These are phyloP conservation scores for Entelurus aequoreus DNA, from an alignment of 2,113 vertebrate species.

Conservation along the genomic window DNA sequence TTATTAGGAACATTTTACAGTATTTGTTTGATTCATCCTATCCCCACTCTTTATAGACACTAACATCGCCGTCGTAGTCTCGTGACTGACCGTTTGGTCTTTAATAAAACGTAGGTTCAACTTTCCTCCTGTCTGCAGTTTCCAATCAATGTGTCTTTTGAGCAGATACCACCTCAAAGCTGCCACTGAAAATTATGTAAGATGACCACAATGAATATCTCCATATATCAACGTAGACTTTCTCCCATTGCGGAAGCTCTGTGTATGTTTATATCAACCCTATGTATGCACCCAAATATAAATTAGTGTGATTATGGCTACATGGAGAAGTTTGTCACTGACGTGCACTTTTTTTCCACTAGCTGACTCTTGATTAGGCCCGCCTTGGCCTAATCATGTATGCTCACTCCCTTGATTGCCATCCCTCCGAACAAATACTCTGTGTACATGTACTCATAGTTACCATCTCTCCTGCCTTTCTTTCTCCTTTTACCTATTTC, in stretches of 20 bases:
- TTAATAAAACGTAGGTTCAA: neutral
- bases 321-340: slow-evolving; percentile 15
- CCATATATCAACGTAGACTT: neutral
- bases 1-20: too few species aligned
- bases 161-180: neutral
- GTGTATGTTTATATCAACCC: slow-evolving; percentile 1
- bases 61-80: too few species aligned
- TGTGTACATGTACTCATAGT: slow-evolving; percentile 39
- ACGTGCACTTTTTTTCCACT: slow-evolving; percentile 6
- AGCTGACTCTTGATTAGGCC: slow-evolving; percentile 27
- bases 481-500: slow-evolving; percentile 36
- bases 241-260: neutral
- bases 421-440: slow-evolving; percentile 21
- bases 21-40: too few species aligned
- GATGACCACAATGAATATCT: neutral
- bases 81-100: too few species aligned
- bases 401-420: slow-evolving; percentile 22
- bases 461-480: slow-evolving; percentile 38
- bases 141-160: slow-evolving; percentile 1
- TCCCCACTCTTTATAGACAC: too few species aligned
- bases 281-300: neutral
- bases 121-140: neutral
- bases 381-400: slow-evolving; percentile 23
- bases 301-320: slow-evolving; percentile 40
- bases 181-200: slow-evolving; percentile 12